These are phyloP conservation scores for Enoplolaimus lenunculus DNA, from an alignment of 2,888 invertebrate genomes.

Conservation along the genomic window DNA sequence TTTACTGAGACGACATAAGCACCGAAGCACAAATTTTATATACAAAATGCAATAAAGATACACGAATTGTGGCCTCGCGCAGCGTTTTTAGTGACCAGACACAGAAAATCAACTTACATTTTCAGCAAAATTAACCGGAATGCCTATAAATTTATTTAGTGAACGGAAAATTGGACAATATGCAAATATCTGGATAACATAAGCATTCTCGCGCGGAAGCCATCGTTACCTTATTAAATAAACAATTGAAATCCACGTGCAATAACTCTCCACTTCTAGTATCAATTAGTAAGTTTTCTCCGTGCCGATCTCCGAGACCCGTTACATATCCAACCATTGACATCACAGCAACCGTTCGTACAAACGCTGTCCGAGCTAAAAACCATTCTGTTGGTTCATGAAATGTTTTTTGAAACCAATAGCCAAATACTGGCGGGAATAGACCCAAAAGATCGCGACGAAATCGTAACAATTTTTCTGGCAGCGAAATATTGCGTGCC, in stretches of 20 bases:
- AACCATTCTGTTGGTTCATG: conserved; percentile 80
- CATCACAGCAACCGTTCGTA: conserved; percentile 87
- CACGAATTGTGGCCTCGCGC: too few species aligned
- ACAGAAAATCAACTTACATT: too few species aligned
- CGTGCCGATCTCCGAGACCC: conserved; percentile 57
- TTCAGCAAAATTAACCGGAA: too few species aligned
- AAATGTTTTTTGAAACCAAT: conserved; percentile 80
- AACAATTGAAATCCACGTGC: conserved; percentile 93
- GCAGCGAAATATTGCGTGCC: neutral
- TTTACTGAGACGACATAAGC: too few species aligned
- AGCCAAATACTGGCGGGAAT: conserved; percentile 66
- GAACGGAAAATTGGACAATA: too few species aligned
- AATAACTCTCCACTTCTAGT: conserved; percentile 78
- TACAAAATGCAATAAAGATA: too few species aligned
- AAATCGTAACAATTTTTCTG: neutral
- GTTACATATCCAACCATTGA: conserved; percentile 49
- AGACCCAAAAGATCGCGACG: neutral
- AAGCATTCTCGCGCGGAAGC: too few species aligned
- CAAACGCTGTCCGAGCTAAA: conserved; percentile 72
- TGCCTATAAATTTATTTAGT: too few species aligned
- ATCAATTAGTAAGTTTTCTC: conserved; percentile 78
- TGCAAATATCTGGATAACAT: too few species aligned
- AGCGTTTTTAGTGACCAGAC: too few species aligned
- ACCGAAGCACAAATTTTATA: too few species aligned
- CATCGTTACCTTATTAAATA: conserved; percentile 73